Base-by-base conservation (phyloP, 2,888 invertebrate species). In the Plagodis pulveraria region DNA sequence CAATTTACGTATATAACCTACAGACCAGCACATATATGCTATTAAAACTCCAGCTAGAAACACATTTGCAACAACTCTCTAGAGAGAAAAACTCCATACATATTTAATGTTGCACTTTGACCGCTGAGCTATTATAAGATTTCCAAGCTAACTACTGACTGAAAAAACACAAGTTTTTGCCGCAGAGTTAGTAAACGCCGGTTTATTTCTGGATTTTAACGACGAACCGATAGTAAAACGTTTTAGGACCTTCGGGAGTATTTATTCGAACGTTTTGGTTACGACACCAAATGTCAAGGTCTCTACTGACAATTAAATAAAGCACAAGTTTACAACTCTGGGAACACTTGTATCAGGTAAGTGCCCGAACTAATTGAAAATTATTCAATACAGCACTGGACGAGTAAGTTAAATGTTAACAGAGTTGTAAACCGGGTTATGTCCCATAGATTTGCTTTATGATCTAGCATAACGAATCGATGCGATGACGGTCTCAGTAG, bases 271-370 rank as follows among this genome's bases (percentile, higher is more conserved):
- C 56, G 57, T n/a, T 49, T 49, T 62, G 45, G 53, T 51, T 54
- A 48, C 50, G 46, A 43, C 63, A 63, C 46, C 53, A 49, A 71
- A 74, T 70, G 62, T 69, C 69, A 76, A 72, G 70, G 73, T 52
- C 41, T 40, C 35, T 35, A 33, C 22, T 34, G 43, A 41, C 48
- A 47, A 54, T 54, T 34, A 35, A 42, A 42, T 38, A 41, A 42
- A 32, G 22, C n/a, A 9, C 47, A 34, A 35, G 2, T 32, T n/a
- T 35, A 35, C 11, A 35, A 35, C 7, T 34, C 46, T n/a, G 42
- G 43, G 11, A 42, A 11, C 10, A 35, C 47, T 11, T 36, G 36
- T 8, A 8, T 36, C 5, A 1, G 36, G 5, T 40, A 5, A 40
- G 36, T 36, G 5, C 6, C 9, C 9, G 36, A 36, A 36, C 9